Percentiles rank a stretch among this genome's conserved stretches.
Conservation (phyloP, 1,140 invertebrate species). For the Orchesella cincta region DNA sequence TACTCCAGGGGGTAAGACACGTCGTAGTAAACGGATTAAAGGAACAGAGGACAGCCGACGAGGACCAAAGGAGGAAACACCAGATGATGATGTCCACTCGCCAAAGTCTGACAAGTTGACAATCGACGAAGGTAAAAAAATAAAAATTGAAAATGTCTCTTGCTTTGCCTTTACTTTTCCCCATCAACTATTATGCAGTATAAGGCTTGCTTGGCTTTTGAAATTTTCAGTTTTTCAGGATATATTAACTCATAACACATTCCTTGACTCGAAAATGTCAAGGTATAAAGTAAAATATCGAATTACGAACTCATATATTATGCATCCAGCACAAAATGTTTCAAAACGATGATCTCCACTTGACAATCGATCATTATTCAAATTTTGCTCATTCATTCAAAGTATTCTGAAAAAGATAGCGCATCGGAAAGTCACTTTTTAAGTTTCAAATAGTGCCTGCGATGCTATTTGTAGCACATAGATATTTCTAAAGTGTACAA, state of each 20-base stretch:
- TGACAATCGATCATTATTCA: slow-evolving; percentile 7
- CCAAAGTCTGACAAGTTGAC: slow-evolving; percentile 47
- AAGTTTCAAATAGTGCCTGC: neutral
- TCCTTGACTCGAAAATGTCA: neutral
- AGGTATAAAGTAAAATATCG: slow-evolving; percentile 7
- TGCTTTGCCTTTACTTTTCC: too few relatives aligned
- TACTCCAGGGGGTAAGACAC: neutral
- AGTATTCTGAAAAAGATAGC: too few relatives aligned
- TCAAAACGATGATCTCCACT: neutral
- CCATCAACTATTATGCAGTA: too few relatives aligned
- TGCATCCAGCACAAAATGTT: neutral
- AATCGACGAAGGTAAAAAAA: slow-evolving; percentile 50
- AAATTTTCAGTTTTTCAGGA: too few relatives aligned
- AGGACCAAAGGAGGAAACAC: neutral
- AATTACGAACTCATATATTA: neutral
- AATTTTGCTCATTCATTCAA: too few relatives aligned
- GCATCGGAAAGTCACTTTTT: neutral
- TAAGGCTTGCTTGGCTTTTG: too few relatives aligned
- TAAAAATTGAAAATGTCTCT: neutral
- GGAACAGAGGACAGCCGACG: neutral
- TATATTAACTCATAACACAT: too few relatives aligned
- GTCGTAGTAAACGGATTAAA: slow-evolving; percentile 21
- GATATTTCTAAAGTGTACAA: neutral
- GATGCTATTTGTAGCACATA: neutral
- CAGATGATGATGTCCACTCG: slow-evolving; percentile 24